Conservation (phyloP, 2,113 vertebrate species). For the Galbula dea region DNA sequence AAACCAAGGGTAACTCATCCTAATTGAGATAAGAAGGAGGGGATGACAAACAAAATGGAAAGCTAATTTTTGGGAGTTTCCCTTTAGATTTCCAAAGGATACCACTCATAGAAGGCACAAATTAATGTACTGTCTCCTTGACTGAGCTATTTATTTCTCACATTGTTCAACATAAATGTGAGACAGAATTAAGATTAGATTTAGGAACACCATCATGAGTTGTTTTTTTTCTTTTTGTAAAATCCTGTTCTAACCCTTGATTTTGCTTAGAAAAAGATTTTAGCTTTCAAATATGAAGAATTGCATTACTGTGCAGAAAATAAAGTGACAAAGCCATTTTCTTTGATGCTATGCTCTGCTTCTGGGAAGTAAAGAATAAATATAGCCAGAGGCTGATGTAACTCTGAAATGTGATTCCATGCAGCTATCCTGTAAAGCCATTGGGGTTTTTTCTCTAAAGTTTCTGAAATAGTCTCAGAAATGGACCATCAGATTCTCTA, state of each 20-base stretch:
- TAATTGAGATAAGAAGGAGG: neutral
- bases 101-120: neutral
- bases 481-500: neutral
- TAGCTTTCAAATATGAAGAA: neutral
- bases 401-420: neutral
- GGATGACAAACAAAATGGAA: neutral
- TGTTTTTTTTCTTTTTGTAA: neutral
- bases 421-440: neutral
- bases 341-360: neutral
- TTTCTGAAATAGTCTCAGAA: neutral
- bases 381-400: neutral
- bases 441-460: neutral
- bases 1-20: neutral
- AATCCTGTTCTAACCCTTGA: neutral
- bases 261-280: neutral
- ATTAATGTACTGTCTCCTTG: neutral
- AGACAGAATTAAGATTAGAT: neutral
- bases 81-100: neutral
- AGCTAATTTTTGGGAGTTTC: neutral
- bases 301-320: neutral
- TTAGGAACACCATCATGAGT: neutral
- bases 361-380: neutral
- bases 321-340: neutral
- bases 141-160: neutral
- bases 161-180: neutral